Evolutionary conservation across 2,797 vertebrate species (phyloP).

Genomic region (Otolemur crassicaudatus): DNA sequence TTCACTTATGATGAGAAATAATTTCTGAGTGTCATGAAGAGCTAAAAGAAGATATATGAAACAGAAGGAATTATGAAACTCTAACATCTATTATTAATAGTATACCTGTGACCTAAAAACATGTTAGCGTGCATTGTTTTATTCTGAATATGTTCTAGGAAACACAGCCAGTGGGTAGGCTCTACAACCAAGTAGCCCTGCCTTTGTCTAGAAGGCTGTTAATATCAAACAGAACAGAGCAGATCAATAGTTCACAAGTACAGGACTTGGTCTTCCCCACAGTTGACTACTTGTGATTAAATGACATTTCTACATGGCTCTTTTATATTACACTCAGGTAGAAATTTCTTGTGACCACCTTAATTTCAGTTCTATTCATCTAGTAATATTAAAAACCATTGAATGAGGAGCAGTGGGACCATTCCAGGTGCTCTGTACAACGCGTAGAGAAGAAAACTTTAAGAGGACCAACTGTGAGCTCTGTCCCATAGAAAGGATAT

Average conservation of each 20-base stretch:
- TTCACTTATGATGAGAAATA: conserved; percentile 21
- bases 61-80: neutral
- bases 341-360: neutral
- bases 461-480: neutral
- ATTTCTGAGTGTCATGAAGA: conserved; percentile 11
- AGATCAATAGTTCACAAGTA: neutral
- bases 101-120: neutral
- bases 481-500: neutral
- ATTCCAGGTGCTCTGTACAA: neutral
- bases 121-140: neutral
- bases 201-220: neutral
- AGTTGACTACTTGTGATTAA: neutral
- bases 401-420: neutral
- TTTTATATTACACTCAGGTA: neutral
- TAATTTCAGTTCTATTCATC: neutral
- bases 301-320: neutral
- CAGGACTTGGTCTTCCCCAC: neutral
- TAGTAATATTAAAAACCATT: neutral
- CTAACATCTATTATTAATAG: neutral
- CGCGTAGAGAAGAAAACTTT: neutral
- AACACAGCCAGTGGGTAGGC: neutral
- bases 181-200: neutral
- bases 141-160: neutral
- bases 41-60: neutral
- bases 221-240: neutral